Conservation (phyloP, 1,140 invertebrate species). For the Lerema accius region DNA sequence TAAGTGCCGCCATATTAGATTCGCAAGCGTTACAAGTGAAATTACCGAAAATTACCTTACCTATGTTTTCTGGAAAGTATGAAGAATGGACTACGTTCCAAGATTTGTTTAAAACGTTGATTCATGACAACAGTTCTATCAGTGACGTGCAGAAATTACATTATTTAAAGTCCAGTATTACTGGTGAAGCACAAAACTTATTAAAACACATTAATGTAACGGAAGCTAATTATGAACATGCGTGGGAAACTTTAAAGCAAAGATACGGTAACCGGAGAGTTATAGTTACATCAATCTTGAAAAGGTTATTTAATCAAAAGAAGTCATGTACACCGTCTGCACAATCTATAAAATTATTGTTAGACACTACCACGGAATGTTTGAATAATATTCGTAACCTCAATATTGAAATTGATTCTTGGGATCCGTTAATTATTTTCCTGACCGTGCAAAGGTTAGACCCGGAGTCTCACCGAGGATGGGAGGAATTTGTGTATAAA, state of each 20-base stretch:
- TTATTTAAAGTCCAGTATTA: constrained; percentile 1
- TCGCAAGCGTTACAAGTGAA: no score
- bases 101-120: constrained; percentile 33
- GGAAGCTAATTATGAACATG: constrained; percentile 24
- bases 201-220: constrained; percentile 26
- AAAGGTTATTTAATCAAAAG: constrained; percentile 27
- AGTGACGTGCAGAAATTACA: constrained; percentile 24
- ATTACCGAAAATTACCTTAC: constrained; percentile 27
- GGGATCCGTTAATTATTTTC: background rate
- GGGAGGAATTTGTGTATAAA: constrained; percentile 13
- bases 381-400: constrained; percentile 2
- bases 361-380: constrained; percentile 8
- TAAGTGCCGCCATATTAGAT: no score
- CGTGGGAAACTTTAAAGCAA: constrained; percentile 25
- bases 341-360: no score
- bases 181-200: constrained; percentile 14
- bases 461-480: constrained; percentile 6
- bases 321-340: no score
- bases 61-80: constrained; percentile 30
- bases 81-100: constrained; percentile 29
- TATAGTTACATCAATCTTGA: constrained; percentile 27
- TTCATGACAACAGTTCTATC: constrained; percentile 25
- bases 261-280: constrained; percentile 32
- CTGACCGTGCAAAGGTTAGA: constrained; percentile 11
- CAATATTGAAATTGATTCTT: background rate